Percentiles rank a stretch among this genome's conserved stretches.
Evolutionary conservation across 2,888 invertebrate genomes (phyloP).

Genomic region (Ethmia dodecea): DNA sequence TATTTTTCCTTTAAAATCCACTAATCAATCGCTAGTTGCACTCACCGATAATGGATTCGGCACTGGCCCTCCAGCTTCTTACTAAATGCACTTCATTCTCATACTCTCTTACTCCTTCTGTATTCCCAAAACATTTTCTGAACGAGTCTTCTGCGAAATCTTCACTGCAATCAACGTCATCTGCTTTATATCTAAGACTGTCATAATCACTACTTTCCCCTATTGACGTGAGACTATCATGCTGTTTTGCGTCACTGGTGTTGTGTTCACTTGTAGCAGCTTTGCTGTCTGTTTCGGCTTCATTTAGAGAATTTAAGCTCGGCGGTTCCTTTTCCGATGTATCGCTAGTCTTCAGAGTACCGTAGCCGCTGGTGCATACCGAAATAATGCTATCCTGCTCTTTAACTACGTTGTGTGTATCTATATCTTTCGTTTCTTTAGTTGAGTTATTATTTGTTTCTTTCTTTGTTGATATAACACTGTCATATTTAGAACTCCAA

Average conservation of each 20-base stretch:
- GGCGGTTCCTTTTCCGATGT: constrained; percentile 51
- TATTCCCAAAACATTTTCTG: constrained; percentile 59
- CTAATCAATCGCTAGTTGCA: neutral
- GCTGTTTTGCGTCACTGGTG: constrained; percentile 38
- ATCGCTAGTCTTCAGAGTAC: constrained; percentile 48
- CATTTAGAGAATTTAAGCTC: constrained; percentile 53
- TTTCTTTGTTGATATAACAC: constrained; percentile 60
- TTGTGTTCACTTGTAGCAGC: constrained; percentile 22
- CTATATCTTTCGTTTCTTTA: constrained; percentile 50
- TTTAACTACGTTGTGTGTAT: constrained; percentile 26
- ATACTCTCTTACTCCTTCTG: constrained; percentile 42
- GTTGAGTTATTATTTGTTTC: constrained; percentile 55
- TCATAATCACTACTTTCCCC: constrained; percentile 85
- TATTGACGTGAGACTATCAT: constrained; percentile 69
- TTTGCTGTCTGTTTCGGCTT: constrained; percentile 38
- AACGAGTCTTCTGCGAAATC: constrained; percentile 62
- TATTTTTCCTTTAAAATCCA: too few species aligned
- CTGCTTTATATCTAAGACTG: constrained; percentile 80
- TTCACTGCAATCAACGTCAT: constrained; percentile 67
- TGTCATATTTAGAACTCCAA: constrained; percentile 91
- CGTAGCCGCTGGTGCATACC: constrained; percentile 63
- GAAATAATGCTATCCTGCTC: constrained; percentile 68
- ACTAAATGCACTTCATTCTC: constrained; percentile 43
- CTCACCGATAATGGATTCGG: constrained; percentile 63
- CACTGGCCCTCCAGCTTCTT: constrained; percentile 55